Evolutionary conservation across 1,140 invertebrate species (phyloP), one percentile per base, ranked within the genome.

Genomic region (Penaeus indicus): DNA sequence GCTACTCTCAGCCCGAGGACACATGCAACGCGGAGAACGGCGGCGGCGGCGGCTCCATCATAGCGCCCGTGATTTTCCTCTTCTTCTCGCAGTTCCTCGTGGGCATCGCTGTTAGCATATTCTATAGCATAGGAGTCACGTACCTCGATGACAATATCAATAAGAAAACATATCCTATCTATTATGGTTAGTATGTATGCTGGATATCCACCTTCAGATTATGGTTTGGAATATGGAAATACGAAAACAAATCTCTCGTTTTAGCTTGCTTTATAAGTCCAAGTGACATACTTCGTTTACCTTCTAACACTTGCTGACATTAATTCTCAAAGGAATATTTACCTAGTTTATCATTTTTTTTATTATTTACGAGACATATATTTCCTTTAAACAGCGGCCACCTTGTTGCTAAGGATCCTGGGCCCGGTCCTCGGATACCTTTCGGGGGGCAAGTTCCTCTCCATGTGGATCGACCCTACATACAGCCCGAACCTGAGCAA

Each of bases 21-120:
- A 80, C 95, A 0, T 63, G 72, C 38, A 42, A 38, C 38, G 75
- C 21, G 8, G 84, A 32, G 19, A 72, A 22, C 16, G 63, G 72
- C 13, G 80, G 60, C 4, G 61, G 80, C 27, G 60, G 75, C 4
- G 60, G 54, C 19, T 47, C 75, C 13, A 64, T 22, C 32, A 61
- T 78, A 38, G 84, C 69, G 13, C 84, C 84, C 32, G 27, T 86
- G 16, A 60, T 95, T 10, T 91, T 95, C n/a, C 92, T 95, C 5
- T 96, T 96, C 90, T 92, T 94, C 18, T 95, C 95, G 0, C 95
- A 96, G 90, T 93, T 95, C 22, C 94, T 95, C 62, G 95, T 95
- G 0, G 95, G 95, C 4, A 94, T 95, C 22, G 95, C 95, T n/a
- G 94, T 94, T 10, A 95, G 94, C 0, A 92, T 95, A 0, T 95